These are phyloP conservation scores for Gobionotothen gibberifrons DNA, from an alignment of 2,797 vertebrate species.

Conservation along the genomic window DNA sequence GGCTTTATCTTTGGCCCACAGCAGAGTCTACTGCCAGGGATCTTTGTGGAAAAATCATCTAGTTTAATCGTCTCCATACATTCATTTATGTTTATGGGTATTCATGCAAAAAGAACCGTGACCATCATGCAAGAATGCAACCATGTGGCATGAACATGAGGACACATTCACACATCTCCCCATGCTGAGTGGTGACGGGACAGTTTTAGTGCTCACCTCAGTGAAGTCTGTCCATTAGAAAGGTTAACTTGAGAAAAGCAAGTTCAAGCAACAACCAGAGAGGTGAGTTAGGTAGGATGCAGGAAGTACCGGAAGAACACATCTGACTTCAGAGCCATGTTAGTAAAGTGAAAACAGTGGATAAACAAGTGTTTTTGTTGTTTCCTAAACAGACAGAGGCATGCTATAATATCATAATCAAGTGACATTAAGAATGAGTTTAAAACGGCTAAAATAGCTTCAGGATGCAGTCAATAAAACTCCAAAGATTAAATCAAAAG, in stretches of 20 bases:
- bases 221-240: constrained; percentile 95
- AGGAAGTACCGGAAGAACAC: constrained; percentile 41
- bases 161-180: constrained; percentile 11
- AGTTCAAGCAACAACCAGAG: constrained; percentile 75
- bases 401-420: constrained; percentile 8
- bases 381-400: constrained; percentile 8
- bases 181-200: constrained; percentile 44
- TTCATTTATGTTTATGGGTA: constrained; percentile 9
- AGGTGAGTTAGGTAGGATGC: constrained; percentile 81
- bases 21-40: constrained; percentile 51
- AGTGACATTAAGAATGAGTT: background rate
- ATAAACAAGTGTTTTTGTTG: background rate
- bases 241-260: constrained; percentile 86
- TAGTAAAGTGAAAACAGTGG: constrained; percentile 55
- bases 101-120: constrained; percentile 42
- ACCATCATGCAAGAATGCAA: constrained; percentile 24
- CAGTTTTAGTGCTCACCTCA: constrained; percentile 89
- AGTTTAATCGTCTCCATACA: constrained; percentile 15
- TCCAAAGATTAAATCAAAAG: background rate
- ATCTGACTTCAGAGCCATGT: constrained; percentile 33
- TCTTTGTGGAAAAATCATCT: constrained; percentile 35
- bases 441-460: background rate
- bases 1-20: constrained; percentile 60
- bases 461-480: constrained; percentile 5
- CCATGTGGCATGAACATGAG: background rate